Conservation (phyloP, 2,888 invertebrate genomes). For the Thera obeliscata region DNA sequence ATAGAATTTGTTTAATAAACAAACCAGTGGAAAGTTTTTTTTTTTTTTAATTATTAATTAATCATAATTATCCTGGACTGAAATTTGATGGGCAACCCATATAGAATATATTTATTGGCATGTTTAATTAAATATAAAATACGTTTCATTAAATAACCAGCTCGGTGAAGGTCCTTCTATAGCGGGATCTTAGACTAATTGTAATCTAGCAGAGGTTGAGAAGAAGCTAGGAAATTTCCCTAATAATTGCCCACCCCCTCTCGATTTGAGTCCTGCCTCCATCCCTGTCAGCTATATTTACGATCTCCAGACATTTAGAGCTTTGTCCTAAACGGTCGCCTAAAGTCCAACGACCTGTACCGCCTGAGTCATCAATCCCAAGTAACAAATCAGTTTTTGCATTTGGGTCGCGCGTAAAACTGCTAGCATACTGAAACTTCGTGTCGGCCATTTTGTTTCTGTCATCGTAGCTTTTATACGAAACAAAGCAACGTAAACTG, state of each 20-base stretch:
- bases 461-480: slow-evolving; percentile 29
- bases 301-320: slow-evolving; percentile 28
- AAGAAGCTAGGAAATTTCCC: not conserved
- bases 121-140: too few relatives aligned
- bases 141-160: too few relatives aligned
- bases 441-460: slow-evolving; percentile 38
- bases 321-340: slow-evolving; percentile 46
- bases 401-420: slow-evolving; percentile 68
- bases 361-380: slow-evolving; percentile 56
- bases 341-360: slow-evolving; percentile 56
- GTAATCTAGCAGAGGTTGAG: too few relatives aligned
- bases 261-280: not conserved
- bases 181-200: too few relatives aligned
- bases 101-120: too few relatives aligned
- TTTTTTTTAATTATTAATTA: too few relatives aligned
- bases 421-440: slow-evolving; percentile 32
- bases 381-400: slow-evolving; percentile 48
- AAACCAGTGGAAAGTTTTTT: too few relatives aligned
- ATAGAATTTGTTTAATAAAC: too few relatives aligned
- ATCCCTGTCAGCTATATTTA: slow-evolving; percentile 18
- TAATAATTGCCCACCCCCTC: not conserved
- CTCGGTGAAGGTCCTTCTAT: too few relatives aligned
- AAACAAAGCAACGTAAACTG: slow-evolving; percentile 14
- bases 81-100: too few relatives aligned
- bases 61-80: too few relatives aligned